These are phyloP conservation scores for Nothobranchius furzeri DNA, from an alignment of 2,113 vertebrate genomes.

Conservation along the genomic window DNA sequence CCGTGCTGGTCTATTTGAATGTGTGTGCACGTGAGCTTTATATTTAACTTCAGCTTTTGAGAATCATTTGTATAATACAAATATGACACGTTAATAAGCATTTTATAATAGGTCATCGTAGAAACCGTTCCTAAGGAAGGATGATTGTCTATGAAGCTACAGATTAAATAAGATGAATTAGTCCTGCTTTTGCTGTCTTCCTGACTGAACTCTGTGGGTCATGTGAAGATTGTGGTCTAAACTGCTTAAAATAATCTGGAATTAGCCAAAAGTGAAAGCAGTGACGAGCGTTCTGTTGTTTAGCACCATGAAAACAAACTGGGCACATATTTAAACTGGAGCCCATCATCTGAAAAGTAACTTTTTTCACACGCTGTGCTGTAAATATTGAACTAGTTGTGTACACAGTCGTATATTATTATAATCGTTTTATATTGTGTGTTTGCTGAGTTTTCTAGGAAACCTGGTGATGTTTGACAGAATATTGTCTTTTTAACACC, in stretches of 20 bases:
- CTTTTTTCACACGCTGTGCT: background rate
- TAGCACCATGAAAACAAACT: background rate
- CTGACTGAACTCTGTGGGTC: too few species aligned
- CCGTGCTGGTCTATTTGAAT: background rate
- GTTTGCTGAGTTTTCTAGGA: background rate
- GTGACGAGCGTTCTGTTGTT: too few species aligned
- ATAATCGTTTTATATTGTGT: background rate
- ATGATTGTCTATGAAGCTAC: too few species aligned
- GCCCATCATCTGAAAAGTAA: background rate
- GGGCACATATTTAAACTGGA: background rate
- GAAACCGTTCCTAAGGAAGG: background rate
- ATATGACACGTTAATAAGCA: background rate
- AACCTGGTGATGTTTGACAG: background rate
- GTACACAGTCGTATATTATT: background rate
- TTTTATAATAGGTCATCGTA: background rate
- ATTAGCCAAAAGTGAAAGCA: too few species aligned
- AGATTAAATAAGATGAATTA: too few species aligned
- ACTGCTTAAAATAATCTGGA: too few species aligned
- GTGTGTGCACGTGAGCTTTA: background rate
- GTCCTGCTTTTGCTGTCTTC: too few species aligned
- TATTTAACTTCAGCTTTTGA: slow-evolving; percentile 9
- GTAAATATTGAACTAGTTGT: background rate
- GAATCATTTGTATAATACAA: slow-evolving; percentile 9
- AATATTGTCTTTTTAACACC: background rate
- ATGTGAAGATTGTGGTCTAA: too few species aligned